A percentile compares a stretch with the other conserved stretches of the same genome.
phyloP scores from a whole-genome alignment of 2,888 invertebrate species.

The Resseliella maxima region DNA sequence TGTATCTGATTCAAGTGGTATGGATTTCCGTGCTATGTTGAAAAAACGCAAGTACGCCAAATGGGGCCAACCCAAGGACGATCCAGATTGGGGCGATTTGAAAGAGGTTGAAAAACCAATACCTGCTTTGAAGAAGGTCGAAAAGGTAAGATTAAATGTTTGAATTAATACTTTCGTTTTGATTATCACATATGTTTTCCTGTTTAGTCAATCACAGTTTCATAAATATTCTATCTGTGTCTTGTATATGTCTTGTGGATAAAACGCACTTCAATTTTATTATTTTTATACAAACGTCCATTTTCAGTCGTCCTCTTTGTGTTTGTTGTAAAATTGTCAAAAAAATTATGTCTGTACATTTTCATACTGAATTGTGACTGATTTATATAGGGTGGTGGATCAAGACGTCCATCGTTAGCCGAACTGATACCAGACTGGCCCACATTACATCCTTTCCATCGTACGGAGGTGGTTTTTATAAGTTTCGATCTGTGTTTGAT shows the following conservation, averaged over 20 bases:
- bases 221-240: not conserved
- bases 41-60: constrained; percentile 96
- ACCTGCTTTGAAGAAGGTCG: constrained; percentile 90
- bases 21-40: constrained; percentile 99
- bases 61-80: constrained; percentile 91
- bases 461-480: constrained; percentile 74
- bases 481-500: not conserved
- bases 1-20: constrained; percentile 96
- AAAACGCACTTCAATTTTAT: not conserved
- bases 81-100: constrained; percentile 92
- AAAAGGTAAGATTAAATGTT: constrained; percentile 77
- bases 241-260: not conserved
- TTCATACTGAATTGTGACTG: constrained; percentile 24
- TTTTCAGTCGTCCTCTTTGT: not conserved
- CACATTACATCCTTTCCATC: constrained; percentile 70
- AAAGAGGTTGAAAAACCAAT: constrained; percentile 91
- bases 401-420: constrained; percentile 86
- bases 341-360: constrained; percentile 1
- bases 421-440: constrained; percentile 98
- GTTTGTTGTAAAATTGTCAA: not conserved
- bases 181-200: not conserved
- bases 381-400: constrained; percentile 57
- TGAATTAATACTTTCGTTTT: not conserved
- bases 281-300: not conserved
- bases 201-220: not conserved